phyloP scores from a whole-genome alignment of 2,113 vertebrate species.

The Ardeotis arabs region DNA sequence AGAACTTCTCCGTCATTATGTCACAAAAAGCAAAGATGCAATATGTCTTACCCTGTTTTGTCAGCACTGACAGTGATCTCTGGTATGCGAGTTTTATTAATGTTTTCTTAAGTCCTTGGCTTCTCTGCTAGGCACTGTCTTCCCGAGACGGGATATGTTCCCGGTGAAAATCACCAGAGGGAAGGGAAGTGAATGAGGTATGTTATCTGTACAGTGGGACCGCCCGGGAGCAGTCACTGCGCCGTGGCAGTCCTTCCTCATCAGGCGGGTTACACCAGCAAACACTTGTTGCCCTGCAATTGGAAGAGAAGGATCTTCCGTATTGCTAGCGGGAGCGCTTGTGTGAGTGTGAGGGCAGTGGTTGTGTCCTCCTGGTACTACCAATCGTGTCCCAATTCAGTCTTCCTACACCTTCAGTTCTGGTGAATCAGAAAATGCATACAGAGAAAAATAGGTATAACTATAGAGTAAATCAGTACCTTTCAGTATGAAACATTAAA shows the following conservation, averaged over 20 bases:
- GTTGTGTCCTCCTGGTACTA: not conserved
- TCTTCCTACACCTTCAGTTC: not conserved
- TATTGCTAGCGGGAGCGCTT: fast-evolving
- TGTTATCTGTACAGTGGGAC: not conserved
- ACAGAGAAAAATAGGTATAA: not conserved
- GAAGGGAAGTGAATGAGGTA: not conserved
- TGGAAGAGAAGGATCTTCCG: not conserved
- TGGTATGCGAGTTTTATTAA: fast-evolving
- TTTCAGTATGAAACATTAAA: not conserved
- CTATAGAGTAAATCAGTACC: not conserved
- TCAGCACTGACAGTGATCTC: not conserved
- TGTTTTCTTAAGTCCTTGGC: not conserved
- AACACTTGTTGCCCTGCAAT: not conserved
- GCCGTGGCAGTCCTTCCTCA: not conserved
- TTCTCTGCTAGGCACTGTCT: not conserved
- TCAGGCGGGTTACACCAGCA: no score
- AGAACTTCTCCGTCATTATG: not conserved
- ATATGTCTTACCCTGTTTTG: not conserved
- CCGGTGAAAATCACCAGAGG: not conserved
- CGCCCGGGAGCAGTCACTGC: not conserved
- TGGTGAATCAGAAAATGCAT: not conserved
- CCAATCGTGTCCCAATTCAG: not conserved
- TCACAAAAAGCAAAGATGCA: not conserved
- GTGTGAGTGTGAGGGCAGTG: no score
- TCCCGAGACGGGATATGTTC: not conserved